phyloP scores from a whole-genome alignment of 2,113 vertebrate species.

The Oreamnos americanus region DNA sequence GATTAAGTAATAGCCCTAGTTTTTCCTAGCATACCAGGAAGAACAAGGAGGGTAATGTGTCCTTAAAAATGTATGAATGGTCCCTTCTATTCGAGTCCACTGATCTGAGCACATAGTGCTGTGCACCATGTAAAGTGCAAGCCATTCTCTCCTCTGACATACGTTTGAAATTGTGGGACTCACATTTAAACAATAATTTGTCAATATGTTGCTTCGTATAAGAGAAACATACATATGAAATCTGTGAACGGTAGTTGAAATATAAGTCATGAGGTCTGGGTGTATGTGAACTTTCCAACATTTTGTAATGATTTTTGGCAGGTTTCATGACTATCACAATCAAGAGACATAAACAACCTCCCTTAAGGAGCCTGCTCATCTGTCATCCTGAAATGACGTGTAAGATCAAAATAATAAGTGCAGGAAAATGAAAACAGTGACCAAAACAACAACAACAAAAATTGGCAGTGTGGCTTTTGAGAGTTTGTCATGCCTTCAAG shows the following conservation, averaged over 20 bases:
- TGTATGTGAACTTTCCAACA: neutral
- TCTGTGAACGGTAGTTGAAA: neutral
- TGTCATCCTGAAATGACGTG: neutral
- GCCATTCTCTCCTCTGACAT: neutral
- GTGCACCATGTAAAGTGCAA: neutral
- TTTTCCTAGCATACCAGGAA: conserved; percentile 11
- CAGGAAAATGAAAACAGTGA: neutral
- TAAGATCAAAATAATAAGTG: neutral
- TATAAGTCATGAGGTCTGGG: neutral
- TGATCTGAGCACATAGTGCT: neutral
- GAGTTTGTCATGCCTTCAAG: neutral
- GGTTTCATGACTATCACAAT: neutral
- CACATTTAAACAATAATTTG: neutral
- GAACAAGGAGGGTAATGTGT: neutral
- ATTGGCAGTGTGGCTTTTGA: neutral
- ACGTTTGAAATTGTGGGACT: neutral
- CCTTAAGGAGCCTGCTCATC: neutral
- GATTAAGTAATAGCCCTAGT: neutral
- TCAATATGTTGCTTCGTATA: neutral
- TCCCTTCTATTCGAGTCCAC: neutral
- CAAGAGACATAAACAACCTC: neutral
- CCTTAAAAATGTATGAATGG: neutral
- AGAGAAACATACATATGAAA: neutral
- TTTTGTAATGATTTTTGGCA: neutral
- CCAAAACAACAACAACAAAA: neutral